Conservation (phyloP, 30 jellyfish, hydroid and myxozoan genomes). For the Hydractinia symbiolongicarpus region DNA sequence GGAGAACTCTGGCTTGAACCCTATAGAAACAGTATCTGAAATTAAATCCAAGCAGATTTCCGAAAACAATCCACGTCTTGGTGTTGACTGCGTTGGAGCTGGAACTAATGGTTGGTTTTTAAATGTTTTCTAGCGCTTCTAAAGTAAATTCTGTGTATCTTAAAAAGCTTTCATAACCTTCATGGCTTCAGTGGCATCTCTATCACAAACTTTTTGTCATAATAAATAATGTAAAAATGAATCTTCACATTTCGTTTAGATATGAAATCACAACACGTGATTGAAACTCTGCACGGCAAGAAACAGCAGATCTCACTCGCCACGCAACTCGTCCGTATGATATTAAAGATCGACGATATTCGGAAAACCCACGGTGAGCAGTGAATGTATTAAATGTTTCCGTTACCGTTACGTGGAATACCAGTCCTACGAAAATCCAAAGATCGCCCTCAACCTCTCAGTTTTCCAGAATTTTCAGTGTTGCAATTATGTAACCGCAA, state of each 20-base stretch:
- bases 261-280: slow-evolving; percentile 98
- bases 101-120: slow-evolving; percentile 80
- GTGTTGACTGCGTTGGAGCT: slow-evolving; percentile 85
- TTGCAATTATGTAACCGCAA: no score
- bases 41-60: slow-evolving; percentile 82
- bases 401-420: slow-evolving; percentile 5
- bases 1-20: slow-evolving; percentile 95
- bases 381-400: neutral
- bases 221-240: no score
- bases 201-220: no score
- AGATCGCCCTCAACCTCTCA: no score
- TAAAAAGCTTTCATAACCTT: neutral
- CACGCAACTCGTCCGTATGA: slow-evolving; percentile 98
- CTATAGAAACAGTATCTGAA: slow-evolving; percentile 81
- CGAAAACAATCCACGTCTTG: slow-evolving; percentile 81
- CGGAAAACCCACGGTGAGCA: slow-evolving; percentile 66
- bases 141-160: neutral
- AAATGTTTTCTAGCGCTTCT: neutral
- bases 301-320: slow-evolving; percentile 98
- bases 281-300: slow-evolving; percentile 98
- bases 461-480: no score
- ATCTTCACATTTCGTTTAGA: slow-evolving; percentile 29
- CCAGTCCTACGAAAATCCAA: neutral
- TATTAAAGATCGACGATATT: slow-evolving; percentile 91
- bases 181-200: no score